Percentiles rank a stretch among this genome's conserved stretches.
Conservation (phyloP, 2,113 vertebrate genomes). For the Thunnus thynnus region DNA sequence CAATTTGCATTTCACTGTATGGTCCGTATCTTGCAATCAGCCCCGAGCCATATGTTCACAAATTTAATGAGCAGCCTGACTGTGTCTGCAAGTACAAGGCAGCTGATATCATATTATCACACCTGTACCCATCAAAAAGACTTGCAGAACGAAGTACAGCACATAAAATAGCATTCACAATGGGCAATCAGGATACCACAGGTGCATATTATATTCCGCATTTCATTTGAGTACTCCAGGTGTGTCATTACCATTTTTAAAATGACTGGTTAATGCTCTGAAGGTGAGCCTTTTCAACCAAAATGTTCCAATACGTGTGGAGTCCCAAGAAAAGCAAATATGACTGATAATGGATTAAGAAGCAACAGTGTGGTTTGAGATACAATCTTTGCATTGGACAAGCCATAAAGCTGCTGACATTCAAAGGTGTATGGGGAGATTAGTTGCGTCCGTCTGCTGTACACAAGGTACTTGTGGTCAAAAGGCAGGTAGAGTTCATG, state of each 20-base stretch:
- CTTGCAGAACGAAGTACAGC: background rate
- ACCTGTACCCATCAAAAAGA: constrained; percentile 30
- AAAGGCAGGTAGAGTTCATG: background rate
- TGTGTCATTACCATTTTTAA: background rate
- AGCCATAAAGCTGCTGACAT: too few species aligned
- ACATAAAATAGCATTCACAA: constrained; percentile 1
- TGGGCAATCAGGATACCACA: background rate
- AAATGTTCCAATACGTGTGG: background rate
- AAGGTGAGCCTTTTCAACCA: background rate
- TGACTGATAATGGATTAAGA: background rate
- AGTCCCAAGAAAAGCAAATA: background rate
- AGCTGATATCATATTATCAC: constrained; percentile 11
- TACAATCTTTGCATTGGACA: background rate
- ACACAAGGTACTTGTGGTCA: too few species aligned
- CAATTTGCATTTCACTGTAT: background rate
- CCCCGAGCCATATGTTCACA: constrained; percentile 28
- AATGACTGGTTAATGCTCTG: background rate
- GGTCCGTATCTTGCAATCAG: constrained; percentile 3
- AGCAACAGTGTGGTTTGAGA: background rate
- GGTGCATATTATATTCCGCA: background rate
- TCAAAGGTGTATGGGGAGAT: too few species aligned
- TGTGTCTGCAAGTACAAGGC: background rate
- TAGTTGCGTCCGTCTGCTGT: too few species aligned
- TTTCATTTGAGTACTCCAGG: too few species aligned
- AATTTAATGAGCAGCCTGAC: constrained; percentile 36